Evolutionary conservation across 35 echinoderm and acorn worm genomes (phyloP), one percentile per base, ranked within the genome.

Genomic region (Amphiura filiformis): DNA sequence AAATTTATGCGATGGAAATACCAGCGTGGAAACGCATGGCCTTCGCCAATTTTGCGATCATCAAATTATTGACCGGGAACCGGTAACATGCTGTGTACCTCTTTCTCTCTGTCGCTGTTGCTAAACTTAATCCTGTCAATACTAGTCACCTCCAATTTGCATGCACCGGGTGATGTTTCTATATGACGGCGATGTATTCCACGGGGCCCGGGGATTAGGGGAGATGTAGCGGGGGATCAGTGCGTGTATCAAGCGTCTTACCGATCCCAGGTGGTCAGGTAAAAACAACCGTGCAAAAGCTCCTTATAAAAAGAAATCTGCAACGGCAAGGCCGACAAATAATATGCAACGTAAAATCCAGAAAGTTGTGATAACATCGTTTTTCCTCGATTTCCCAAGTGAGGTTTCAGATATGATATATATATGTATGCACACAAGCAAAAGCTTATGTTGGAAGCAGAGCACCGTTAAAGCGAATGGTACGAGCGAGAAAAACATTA

Each of bases 281-380:
- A 52, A 70, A 70, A 70, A 70, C 61, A 70, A 70, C 61, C 61
- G 26, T 15, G 61, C 61, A n/a, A 70, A 70, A 70, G 61, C 61
- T 70, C 28, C 61, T 70, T 70, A 70, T n/a, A n/a, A n/a, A n/a
- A n/a, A 70, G 61, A 70, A 70, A 26, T 26, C 61, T n/a, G 28
- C 61, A 11, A 52, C 44, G 7, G 44, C 61, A n/a, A 13, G 61
- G 41, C 41, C 17, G 41, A 47, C 41, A 47, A 47, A 47, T 17
- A 47, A 47, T n/a, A n/a, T n/a, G n/a, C n/a, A n/a, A n/a, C n/a
- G 41, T 47, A 26, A 70, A 30, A 18, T 13, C 17, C 61, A 5
- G 4, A 30, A 26, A 15, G 61, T 70, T 30, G 15, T 70, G 61
- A 70, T 70, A 70, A 70, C 17, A 70, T 70, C 61, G 26, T 18